These are phyloP conservation scores for Campylorhamphus procurvoides DNA, from an alignment of 2,113 vertebrate species.

Conservation along the genomic window DNA sequence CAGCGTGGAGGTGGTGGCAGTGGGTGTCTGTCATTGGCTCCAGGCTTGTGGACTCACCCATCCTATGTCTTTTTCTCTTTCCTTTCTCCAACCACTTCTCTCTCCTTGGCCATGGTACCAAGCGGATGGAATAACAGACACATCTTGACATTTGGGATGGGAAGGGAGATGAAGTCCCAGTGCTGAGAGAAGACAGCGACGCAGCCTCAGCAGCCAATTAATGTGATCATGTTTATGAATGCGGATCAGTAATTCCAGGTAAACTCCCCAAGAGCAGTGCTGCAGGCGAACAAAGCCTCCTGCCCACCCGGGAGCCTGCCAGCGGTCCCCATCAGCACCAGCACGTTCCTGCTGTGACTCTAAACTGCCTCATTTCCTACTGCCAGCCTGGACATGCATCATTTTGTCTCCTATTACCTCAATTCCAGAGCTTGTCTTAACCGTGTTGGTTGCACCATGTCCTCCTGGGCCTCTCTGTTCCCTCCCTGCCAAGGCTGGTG, in stretches of 20 bases:
- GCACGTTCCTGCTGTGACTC: constrained; percentile 58
- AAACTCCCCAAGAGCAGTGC: constrained; percentile 16
- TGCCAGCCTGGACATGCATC: background rate
- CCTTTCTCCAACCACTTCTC: background rate
- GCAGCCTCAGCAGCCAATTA: constrained; percentile 50
- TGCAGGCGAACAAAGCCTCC: constrained; percentile 27
- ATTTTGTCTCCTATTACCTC: background rate
- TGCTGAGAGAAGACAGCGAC: background rate
- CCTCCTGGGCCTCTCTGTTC: background rate
- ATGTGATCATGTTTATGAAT: constrained; percentile 68
- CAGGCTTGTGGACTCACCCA: accelerated
- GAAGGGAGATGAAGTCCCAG: constrained; percentile 52
- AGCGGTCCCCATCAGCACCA: background rate
- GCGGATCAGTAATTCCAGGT: constrained; percentile 68
- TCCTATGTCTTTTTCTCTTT: background rate
- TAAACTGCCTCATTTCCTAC: constrained; percentile 39
- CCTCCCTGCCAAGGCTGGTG: background rate
- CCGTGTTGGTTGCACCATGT: background rate
- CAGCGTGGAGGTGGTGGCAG: background rate
- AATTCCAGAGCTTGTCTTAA: background rate
- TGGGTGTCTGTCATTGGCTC: background rate
- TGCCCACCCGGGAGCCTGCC: background rate
- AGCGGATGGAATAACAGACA: background rate
- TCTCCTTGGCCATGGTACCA: accelerated
- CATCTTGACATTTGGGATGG: constrained; percentile 17